Evolutionary conservation across 2,113 vertebrate species (phyloP).

Genomic region (Helogale parvula): DNA sequence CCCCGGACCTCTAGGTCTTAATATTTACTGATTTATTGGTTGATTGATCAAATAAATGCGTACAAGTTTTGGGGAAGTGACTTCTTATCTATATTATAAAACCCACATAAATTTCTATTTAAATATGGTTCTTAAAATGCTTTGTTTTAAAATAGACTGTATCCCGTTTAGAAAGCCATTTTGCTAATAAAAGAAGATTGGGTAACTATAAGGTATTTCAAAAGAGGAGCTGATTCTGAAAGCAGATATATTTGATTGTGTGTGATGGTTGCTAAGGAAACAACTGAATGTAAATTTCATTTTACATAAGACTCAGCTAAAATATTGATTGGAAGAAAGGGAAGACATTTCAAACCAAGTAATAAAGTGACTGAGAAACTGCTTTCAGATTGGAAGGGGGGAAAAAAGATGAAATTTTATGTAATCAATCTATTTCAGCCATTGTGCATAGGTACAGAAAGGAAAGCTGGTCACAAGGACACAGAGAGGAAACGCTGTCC

Average conservation of each 20-base stretch:
- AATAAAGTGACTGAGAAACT: conserved; percentile 48
- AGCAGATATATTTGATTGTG: conserved; percentile 66
- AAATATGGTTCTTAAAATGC: conserved; percentile 28
- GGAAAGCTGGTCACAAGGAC: conserved; percentile 12
- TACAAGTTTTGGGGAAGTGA: background rate
- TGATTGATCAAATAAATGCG: conserved; percentile 17
- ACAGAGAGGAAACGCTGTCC: background rate
- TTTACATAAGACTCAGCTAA: conserved; percentile 64
- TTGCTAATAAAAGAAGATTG: conserved; percentile 59
- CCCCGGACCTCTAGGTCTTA: background rate
- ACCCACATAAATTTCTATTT: conserved; percentile 2
- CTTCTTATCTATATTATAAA: conserved; percentile 48
- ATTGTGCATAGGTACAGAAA: conserved; percentile 1
- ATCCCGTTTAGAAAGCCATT: conserved; percentile 54
- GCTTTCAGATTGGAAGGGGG: background rate
- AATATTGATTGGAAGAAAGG: conserved; percentile 70
- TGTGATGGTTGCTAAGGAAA: conserved; percentile 69
- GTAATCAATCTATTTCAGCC: conserved; percentile 51
- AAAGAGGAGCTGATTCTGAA: conserved; percentile 62
- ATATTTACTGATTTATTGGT: background rate
- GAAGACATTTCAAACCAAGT: conserved; percentile 43
- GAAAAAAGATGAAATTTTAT: conserved; percentile 14
- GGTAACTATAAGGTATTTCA: conserved; percentile 57
- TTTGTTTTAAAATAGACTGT: conserved; percentile 31
- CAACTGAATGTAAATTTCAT: conserved; percentile 68